Evolutionary conservation across 1,140 invertebrate genomes (phyloP).

Genomic region (Chlorops oryzae): DNA sequence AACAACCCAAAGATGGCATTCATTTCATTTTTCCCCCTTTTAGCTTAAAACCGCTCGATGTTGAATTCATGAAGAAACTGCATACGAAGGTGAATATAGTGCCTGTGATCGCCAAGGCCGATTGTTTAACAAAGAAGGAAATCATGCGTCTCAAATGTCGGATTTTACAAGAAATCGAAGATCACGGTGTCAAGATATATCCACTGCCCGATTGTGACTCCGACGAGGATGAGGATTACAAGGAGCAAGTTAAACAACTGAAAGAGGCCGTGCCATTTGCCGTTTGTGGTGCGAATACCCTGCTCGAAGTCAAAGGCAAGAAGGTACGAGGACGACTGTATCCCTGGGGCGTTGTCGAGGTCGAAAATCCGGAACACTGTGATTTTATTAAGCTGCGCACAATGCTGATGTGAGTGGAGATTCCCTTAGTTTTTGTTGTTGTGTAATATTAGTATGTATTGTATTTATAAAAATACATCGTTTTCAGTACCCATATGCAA

Average conservation of each 20-base stretch:
- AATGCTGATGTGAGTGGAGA: constrained; percentile 92
- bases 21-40: constrained; percentile 18
- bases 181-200: constrained; percentile 86
- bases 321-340: constrained; percentile 89
- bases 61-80: constrained; percentile 98
- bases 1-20: not conserved
- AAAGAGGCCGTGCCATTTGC: constrained; percentile 96
- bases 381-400: constrained; percentile 97
- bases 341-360: constrained; percentile 98
- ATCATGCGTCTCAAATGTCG: constrained; percentile 80
- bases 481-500: constrained; percentile 82
- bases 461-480: not conserved
- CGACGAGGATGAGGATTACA: constrained; percentile 91
- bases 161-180: constrained; percentile 77
- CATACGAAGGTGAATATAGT: constrained; percentile 99
- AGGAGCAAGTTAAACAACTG: constrained; percentile 86
- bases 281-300: constrained; percentile 92
- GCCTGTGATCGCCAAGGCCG: constrained; percentile 97
- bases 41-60: constrained; percentile 80
- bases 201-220: constrained; percentile 93
- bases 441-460: not conserved
- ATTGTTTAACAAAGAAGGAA: constrained; percentile 95
- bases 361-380: constrained; percentile 98
- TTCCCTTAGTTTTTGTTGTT: constrained; percentile 1
- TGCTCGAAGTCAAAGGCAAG: constrained; percentile 83